Base-by-base conservation (phyloP, 2,888 invertebrate species). In the Drosophila antonietae region DNA sequence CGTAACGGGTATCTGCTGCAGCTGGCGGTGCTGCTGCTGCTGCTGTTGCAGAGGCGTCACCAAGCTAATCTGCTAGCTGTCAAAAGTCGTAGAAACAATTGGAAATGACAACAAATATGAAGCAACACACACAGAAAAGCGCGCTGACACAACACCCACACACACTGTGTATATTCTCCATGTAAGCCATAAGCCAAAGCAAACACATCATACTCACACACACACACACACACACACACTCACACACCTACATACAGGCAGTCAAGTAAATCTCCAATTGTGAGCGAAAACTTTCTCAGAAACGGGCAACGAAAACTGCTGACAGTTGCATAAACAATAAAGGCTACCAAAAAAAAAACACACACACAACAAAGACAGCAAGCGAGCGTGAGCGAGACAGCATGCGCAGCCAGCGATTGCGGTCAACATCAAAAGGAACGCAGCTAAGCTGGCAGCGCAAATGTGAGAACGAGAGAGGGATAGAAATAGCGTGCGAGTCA, bases 261-360 rank as follows among this genome's bases (percentile, higher is more conserved):
- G 57, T 51, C 70, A 64, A 80, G 70, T 73, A 75, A 74, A 75
- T 74, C 78, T 75, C 60, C 70, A 78, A 75, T 78, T 75, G 72
- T 76, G 61, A 67, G 60, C 62, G 79, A 73, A 73, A 75, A 75
- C 71, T 83, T 78, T 23, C 71, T 74, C 72, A 72, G 76, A 57
- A 75, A 55, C 61, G 74, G 61, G 37, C 49, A 67, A 69, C 73
- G 78, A 87, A 87, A 84, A 85, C 87, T 87, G 84, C 84, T 85
- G 84, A 85, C 84, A 85, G 84, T 87, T 85, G 87, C 84, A 85
- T 87, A 85, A 85, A 85, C 87, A 85, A 85, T 85, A 85, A 84
- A 73, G 68, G 72, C 62, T 43, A 44, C 67, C 55, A 53, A 73
- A 71, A 62, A 61, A 33, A 52, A 41, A n/a, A 52, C n/a, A 20